Conservation (phyloP, 64 coral and sea anemone species). For the Montipora foliosa region DNA sequence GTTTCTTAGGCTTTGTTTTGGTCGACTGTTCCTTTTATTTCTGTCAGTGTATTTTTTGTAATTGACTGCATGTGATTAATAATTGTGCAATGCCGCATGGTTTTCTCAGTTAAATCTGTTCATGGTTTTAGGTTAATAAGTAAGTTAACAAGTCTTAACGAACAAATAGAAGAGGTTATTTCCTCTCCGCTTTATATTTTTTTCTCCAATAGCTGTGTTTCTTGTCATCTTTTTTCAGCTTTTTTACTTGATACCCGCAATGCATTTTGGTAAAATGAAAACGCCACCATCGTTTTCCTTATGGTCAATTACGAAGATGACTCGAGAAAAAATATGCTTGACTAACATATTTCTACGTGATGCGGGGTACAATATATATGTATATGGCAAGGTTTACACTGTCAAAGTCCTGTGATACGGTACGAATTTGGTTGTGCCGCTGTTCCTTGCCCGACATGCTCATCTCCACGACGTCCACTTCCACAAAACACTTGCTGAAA, state of each 20-base stretch:
- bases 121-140: conserved; percentile 12
- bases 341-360: no score
- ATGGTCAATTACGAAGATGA: conserved; percentile 1
- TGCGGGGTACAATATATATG: background rate
- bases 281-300: background rate
- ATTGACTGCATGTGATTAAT: conserved; percentile 17
- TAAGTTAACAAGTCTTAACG: background rate
- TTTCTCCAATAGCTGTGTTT: conserved; percentile 17
- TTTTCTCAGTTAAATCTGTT: conserved; percentile 16
- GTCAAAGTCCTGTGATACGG: background rate
- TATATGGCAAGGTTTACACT: conserved; percentile 11
- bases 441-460: conserved; percentile 7
- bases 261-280: conserved; percentile 18
- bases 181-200: background rate
- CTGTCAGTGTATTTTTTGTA: conserved; percentile 3
- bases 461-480: conserved; percentile 15
- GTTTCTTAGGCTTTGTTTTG: conserved; percentile 7
- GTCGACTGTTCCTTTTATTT: conserved; percentile 9
- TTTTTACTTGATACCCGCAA: conserved; percentile 3
- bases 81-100: conserved; percentile 18
- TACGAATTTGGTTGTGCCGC: background rate
- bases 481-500: conserved; percentile 29
- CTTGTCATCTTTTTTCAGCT: conserved; percentile 6
- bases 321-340: no score
- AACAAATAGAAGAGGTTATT: no score